phyloP scores from a whole-genome alignment of 2,797 vertebrate species.

The Brotula barbata region DNA sequence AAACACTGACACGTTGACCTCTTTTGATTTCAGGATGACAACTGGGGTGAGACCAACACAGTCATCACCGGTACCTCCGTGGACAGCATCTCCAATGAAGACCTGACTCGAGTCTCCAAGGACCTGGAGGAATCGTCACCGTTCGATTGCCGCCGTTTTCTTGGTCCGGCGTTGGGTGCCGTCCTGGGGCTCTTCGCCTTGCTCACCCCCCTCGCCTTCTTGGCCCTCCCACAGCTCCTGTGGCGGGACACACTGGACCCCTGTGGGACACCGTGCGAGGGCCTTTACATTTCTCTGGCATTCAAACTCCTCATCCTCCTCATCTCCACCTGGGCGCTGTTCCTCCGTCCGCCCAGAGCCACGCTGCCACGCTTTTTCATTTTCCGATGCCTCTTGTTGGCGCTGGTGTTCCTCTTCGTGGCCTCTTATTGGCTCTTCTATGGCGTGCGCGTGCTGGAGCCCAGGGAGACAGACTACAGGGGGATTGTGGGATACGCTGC shows the following conservation, averaged over 20 bases:
- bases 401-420: constrained; percentile 87
- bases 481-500: constrained; percentile 89
- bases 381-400: constrained; percentile 87
- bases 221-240: constrained; percentile 88
- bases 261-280: constrained; percentile 89
- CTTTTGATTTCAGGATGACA: constrained; percentile 83
- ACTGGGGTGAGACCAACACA: constrained; percentile 92
- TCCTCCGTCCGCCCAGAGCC: constrained; percentile 85
- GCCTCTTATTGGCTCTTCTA: constrained; percentile 94
- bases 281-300: constrained; percentile 90
- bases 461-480: constrained; percentile 84
- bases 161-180: constrained; percentile 76
- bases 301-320: constrained; percentile 92
- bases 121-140: constrained; percentile 87
- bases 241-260: constrained; percentile 87
- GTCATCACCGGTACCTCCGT: constrained; percentile 92
- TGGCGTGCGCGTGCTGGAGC: constrained; percentile 85
- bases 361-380: constrained; percentile 85
- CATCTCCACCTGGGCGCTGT: constrained; percentile 89
- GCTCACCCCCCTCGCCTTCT: constrained; percentile 86
- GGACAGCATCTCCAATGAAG: constrained; percentile 91
- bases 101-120: constrained; percentile 86
- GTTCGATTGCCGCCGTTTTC: constrained; percentile 83
- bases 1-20: too few species aligned
- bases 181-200: constrained; percentile 85